These are phyloP conservation scores for Disparrhopalites patrizii DNA, from an alignment of 2,888 invertebrate species.

Conservation along the genomic window DNA sequence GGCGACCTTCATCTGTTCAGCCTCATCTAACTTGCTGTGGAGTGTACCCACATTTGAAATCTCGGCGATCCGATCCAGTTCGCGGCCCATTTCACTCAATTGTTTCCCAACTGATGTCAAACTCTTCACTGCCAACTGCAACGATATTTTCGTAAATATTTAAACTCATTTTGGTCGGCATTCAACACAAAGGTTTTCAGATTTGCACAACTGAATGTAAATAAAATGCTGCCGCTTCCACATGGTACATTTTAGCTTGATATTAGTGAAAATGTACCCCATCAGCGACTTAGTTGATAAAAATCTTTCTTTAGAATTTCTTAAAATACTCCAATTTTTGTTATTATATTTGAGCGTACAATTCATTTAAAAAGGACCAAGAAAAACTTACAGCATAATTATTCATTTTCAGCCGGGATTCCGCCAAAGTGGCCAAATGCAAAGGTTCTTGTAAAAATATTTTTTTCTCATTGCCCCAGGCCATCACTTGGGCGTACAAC, in stretches of 20 bases:
- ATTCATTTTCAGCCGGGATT: conserved; percentile 77
- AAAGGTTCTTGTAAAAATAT: conserved; percentile 74
- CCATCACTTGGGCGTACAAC: conserved; percentile 72
- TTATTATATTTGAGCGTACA: too few species aligned
- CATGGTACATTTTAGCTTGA: too few species aligned
- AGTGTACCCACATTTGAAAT: conserved; percentile 80
- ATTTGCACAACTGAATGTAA: too few species aligned
- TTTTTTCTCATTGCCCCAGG: conserved; percentile 79
- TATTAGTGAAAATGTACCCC: too few species aligned
- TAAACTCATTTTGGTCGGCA: too few species aligned
- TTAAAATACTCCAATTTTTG: too few species aligned
- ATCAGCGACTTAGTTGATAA: too few species aligned
- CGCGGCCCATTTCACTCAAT: conserved; percentile 85
- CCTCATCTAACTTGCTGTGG: conserved; percentile 76
- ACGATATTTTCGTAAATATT: background rate
- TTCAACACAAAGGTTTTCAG: too few species aligned
- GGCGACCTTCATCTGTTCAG: conserved; percentile 78
- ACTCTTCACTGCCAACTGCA: conserved; percentile 77
- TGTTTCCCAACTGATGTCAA: conserved; percentile 83
- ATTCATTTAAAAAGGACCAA: too few species aligned
- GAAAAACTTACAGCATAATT: conserved; percentile 74
- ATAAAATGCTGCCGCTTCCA: too few species aligned
- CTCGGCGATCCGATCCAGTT: conserved; percentile 76
- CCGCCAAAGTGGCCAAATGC: conserved; percentile 70
- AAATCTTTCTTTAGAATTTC: too few species aligned